Percentiles rank a stretch among this genome's conserved stretches.
Conservation (phyloP, 2,113 vertebrate genomes). For the Spea bombifrons region DNA sequence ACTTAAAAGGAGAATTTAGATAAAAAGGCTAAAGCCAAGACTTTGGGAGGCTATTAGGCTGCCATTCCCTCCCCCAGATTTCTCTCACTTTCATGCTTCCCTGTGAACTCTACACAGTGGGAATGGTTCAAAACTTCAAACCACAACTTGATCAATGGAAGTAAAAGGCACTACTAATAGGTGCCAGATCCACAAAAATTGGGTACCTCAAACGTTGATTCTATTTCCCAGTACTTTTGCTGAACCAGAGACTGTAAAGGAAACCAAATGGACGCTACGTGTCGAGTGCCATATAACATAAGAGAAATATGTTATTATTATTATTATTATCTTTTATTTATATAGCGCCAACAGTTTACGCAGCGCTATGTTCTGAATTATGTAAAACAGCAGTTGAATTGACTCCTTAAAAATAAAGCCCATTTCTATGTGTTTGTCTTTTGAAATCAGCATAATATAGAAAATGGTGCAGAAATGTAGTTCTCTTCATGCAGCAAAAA, state of each 20-base stretch:
- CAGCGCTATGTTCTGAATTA: no score
- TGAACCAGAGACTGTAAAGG: slow-evolving; percentile 12
- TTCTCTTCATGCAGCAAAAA: no score
- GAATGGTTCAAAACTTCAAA: slow-evolving; percentile 39
- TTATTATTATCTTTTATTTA: no score
- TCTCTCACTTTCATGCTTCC: slow-evolving; percentile 35
- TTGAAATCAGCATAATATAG: no score
- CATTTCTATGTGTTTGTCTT: no score
- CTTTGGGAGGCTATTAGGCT: slow-evolving; percentile 43
- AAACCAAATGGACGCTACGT: slow-evolving; percentile 13
- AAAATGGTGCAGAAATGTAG: no score
- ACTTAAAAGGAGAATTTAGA: slow-evolving; percentile 35
- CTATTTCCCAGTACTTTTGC: slow-evolving; percentile 23
- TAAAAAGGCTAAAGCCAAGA: slow-evolving; percentile 37
- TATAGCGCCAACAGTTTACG: no score
- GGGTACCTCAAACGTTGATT: slow-evolving; percentile 22
- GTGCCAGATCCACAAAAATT: slow-evolving; percentile 29
- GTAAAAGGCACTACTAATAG: slow-evolving; percentile 34
- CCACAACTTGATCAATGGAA: slow-evolving; percentile 38
- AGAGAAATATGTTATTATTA: no score
- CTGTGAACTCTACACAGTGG: slow-evolving; percentile 42
- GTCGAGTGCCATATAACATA: neutral
- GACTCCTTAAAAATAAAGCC: no score
- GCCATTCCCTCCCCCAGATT: slow-evolving; percentile 38
- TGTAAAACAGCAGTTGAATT: no score